Conservation (phyloP, 1,140 invertebrate genomes). For the Drosophila watanabei region DNA sequence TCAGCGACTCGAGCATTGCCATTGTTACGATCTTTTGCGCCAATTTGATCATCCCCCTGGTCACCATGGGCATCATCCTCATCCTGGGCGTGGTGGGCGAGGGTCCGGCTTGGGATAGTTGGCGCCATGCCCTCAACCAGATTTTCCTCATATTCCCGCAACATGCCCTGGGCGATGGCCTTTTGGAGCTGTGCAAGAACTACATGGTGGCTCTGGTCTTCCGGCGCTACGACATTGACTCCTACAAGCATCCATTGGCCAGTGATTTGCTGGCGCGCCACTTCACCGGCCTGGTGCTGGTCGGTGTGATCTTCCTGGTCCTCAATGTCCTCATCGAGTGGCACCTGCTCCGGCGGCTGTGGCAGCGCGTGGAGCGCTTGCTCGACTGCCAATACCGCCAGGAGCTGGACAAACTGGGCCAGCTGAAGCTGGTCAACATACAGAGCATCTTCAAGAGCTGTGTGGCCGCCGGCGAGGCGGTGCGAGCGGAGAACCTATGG, state of each 20-base stretch:
- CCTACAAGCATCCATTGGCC: constrained; percentile 88
- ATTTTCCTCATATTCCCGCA: constrained; percentile 88
- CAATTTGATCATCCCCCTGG: constrained; percentile 88
- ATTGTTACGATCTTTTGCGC: constrained; percentile 89
- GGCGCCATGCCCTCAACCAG: constrained; percentile 88
- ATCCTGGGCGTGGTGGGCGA: constrained; percentile 89
- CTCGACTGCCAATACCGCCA: constrained; percentile 52
- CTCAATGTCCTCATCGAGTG: constrained; percentile 88
- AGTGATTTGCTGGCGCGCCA: constrained; percentile 87
- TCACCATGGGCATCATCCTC: constrained; percentile 87
- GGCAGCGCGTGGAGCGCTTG: constrained; percentile 40
- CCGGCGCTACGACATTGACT: constrained; percentile 89
- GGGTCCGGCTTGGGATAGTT: constrained; percentile 86
- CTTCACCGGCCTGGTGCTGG: constrained; percentile 86
- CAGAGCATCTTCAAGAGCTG: constrained; percentile 74
- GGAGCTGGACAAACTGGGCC: constrained; percentile 61
- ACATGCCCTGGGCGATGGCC: constrained; percentile 88
- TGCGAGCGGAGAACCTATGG: constrained; percentile 77
- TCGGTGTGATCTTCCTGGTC: constrained; percentile 86
- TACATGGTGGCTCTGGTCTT: constrained; percentile 88
- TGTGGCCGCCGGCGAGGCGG: constrained; percentile 53
- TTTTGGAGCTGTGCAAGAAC: constrained; percentile 89
- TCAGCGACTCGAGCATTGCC: constrained; percentile 88
- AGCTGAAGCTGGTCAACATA: constrained; percentile 62
- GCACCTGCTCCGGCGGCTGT: constrained; percentile 66